A percentile compares a stretch with the other conserved stretches of the same genome.
These are phyloP conservation scores for Loris lydekkerianus DNA, from an alignment of 2,797 vertebrate genomes.

Conservation along the genomic window DNA sequence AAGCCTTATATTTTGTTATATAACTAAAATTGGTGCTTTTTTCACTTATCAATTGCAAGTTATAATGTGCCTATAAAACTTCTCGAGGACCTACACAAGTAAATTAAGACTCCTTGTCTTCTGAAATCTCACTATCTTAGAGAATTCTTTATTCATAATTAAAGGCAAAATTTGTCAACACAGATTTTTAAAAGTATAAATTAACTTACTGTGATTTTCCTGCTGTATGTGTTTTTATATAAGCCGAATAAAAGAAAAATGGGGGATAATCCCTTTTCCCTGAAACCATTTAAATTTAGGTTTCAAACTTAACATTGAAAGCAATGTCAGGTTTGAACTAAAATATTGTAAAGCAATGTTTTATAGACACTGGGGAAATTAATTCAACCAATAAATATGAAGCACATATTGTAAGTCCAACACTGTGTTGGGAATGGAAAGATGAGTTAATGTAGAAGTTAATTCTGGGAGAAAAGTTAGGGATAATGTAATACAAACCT, in stretches of 20 bases:
- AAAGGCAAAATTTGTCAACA: slow-evolving; percentile 37
- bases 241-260: slow-evolving; percentile 38
- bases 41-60: background rate
- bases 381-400: slow-evolving; percentile 66
- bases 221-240: background rate
- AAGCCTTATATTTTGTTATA: slow-evolving; percentile 18
- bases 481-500: slow-evolving; percentile 53
- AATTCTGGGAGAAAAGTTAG: slow-evolving; percentile 14
- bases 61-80: background rate
- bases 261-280: background rate
- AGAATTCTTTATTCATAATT: background rate
- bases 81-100: background rate
- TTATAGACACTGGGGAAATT: slow-evolving; percentile 36
- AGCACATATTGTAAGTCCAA: slow-evolving; percentile 32
- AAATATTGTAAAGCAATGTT: slow-evolving; percentile 42
- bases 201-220: slow-evolving; percentile 56
- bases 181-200: slow-evolving; percentile 20
- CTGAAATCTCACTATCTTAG: slow-evolving; percentile 27
- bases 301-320: slow-evolving; percentile 66
- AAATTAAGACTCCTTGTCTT: background rate
- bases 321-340: slow-evolving; percentile 42
- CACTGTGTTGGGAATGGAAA: slow-evolving; percentile 52
- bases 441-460: slow-evolving; percentile 50
- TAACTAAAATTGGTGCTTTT: slow-evolving; percentile 45
- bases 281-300: slow-evolving; percentile 51